A percentile compares a stretch with the other conserved stretches of the same genome.
These are phyloP conservation scores for Thaleichthys pacificus DNA, from an alignment of 2,797 vertebrate species.

Conservation along the genomic window DNA sequence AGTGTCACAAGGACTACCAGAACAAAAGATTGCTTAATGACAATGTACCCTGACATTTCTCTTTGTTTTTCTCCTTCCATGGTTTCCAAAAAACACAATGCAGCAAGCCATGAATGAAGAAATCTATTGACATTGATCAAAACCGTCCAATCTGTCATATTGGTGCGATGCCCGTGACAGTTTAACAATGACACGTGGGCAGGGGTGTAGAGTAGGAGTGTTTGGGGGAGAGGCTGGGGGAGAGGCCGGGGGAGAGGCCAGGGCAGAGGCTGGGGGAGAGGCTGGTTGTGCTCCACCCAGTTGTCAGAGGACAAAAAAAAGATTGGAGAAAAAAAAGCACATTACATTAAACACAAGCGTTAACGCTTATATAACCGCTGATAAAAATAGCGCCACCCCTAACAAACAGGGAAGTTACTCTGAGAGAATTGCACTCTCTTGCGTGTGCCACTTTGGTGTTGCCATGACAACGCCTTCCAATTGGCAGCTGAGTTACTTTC, in stretches of 20 bases:
- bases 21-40: neutral
- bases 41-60: neutral
- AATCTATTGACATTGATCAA: neutral
- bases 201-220: conserved; percentile 27
- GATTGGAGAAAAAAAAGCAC: conserved; percentile 20
- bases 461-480: conserved; percentile 73
- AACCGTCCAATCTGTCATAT: neutral
- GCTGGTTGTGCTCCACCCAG: neutral
- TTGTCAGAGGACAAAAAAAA: neutral
- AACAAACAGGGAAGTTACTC: conserved; percentile 64
- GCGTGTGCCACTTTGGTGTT: conserved; percentile 71
- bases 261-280: too few relatives aligned
- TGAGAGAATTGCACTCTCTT: conserved; percentile 54
- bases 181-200: neutral
- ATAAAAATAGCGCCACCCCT: conserved; percentile 72
- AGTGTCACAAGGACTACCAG: too few relatives aligned
- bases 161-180: neutral
- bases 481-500: conserved; percentile 43
- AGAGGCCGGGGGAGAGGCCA: too few relatives aligned
- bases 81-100: neutral
- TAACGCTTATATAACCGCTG: conserved; percentile 69
- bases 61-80: neutral
- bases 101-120: neutral
- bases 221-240: neutral
- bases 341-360: conserved; percentile 49